phyloP scores from a whole-genome alignment of 2,888 invertebrate species.

The Drosophila limbata region DNA sequence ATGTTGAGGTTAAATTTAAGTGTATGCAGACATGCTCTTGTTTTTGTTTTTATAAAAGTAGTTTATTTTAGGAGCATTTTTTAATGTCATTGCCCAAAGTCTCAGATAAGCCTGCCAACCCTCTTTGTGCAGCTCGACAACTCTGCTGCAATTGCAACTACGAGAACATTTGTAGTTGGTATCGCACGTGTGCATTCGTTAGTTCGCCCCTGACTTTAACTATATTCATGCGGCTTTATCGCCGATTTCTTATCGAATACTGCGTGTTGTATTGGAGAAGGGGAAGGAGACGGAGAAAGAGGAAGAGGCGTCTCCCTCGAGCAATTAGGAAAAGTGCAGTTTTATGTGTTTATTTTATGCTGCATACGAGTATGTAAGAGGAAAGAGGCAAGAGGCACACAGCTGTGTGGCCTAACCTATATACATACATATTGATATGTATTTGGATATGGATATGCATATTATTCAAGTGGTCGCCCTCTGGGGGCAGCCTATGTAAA shows the following conservation, averaged over 20 bases:
- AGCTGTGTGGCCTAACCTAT: conserved; percentile 78
- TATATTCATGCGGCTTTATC: conserved; percentile 59
- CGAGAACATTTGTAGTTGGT: conserved; percentile 1
- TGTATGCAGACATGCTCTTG: not conserved
- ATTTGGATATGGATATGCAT: conserved; percentile 26
- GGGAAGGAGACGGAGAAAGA: not conserved
- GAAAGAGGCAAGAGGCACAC: conserved; percentile 25
- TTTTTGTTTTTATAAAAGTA: not conserved
- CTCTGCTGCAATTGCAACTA: conserved; percentile 27
- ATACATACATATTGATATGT: conserved; percentile 52
- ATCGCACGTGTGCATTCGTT: conserved; percentile 36
- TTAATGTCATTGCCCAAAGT: conserved; percentile 5
- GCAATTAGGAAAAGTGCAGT: conserved; percentile 81
- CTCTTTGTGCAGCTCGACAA: conserved; percentile 22
- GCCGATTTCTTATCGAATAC: conserved; percentile 56
- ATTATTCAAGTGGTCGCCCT: conserved; percentile 51
- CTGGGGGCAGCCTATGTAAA: conserved; percentile 41
- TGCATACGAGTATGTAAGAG: conserved; percentile 39
- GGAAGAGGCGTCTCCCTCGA: conserved; percentile 43
- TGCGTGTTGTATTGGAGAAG: conserved; percentile 39
- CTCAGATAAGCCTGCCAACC: conserved; percentile 11
- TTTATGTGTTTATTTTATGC: conserved; percentile 76
- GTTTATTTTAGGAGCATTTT: conserved; percentile 6
- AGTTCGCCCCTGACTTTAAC: conserved; percentile 45
- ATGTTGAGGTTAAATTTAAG: conserved; percentile 6